These are phyloP conservation scores for Hylaea fasciaria DNA, from an alignment of 2,888 invertebrate species.

Conservation along the genomic window DNA sequence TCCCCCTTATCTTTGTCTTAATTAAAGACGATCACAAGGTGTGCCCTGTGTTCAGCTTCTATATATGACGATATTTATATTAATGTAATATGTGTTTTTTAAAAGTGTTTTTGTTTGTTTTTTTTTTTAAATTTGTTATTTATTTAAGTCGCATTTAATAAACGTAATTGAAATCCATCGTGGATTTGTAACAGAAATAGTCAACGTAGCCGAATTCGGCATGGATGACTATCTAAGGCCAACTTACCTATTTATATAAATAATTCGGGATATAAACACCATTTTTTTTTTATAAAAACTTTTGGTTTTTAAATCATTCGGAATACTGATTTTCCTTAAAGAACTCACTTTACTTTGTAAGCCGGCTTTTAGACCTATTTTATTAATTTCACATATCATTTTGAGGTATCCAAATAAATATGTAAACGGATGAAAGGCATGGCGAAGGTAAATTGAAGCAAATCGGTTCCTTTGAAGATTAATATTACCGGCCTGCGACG, in stretches of 20 bases:
- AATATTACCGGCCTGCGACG: constrained; percentile 54
- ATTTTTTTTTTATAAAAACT: too few relatives aligned
- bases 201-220: too few relatives aligned
- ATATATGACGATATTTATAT: not conserved
- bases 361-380: constrained; percentile 17
- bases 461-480: constrained; percentile 64
- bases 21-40: constrained; percentile 33
- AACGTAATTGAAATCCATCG: too few relatives aligned
- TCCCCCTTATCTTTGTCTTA: constrained; percentile 22
- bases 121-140: too few relatives aligned
- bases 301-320: constrained; percentile 1
- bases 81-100: too few relatives aligned
- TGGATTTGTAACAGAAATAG: too few relatives aligned
- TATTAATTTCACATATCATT: constrained; percentile 31
- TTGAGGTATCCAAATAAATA: constrained; percentile 39
- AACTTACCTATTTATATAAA: too few relatives aligned
- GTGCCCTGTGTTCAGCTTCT: constrained; percentile 13
- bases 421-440: constrained; percentile 37
- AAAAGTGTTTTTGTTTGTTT: too few relatives aligned
- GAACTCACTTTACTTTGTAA: constrained; percentile 3
- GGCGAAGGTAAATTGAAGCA: constrained; percentile 43
- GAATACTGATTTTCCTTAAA: constrained; percentile 1
- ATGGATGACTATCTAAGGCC: too few relatives aligned
- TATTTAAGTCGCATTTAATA: too few relatives aligned
- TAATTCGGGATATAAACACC: too few relatives aligned